Percentiles rank a stretch among this genome's conserved stretches.
Evolutionary conservation across 2,113 vertebrate species (phyloP).

Genomic region (Brienomyrus longianalis): DNA sequence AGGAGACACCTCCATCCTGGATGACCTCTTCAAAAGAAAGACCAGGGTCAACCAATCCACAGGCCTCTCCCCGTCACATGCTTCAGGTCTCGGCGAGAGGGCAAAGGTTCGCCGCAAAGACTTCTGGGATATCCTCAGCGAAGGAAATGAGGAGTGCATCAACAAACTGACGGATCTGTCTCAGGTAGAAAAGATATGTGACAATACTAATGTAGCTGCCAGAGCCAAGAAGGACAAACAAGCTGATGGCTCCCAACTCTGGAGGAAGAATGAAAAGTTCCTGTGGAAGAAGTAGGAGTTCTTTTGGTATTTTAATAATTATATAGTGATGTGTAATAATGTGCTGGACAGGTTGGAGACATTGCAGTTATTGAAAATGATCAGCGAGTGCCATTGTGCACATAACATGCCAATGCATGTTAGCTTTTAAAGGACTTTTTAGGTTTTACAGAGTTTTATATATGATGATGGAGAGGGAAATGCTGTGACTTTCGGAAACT

Average conservation of each 20-base stretch:
- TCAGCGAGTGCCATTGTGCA: background rate
- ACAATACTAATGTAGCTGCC: conserved; percentile 40
- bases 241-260: conserved; percentile 58
- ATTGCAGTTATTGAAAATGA: background rate
- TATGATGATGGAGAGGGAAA: background rate
- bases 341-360: background rate
- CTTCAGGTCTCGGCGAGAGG: conserved; percentile 42
- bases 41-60: conserved; percentile 25
- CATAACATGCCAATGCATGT: background rate
- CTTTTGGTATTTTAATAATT: background rate
- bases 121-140: conserved; percentile 90
- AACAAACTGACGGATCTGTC: conserved; percentile 75
- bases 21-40: conserved; percentile 72
- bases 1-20: conserved; percentile 86
- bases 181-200: conserved; percentile 75
- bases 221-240: conserved; percentile 40
- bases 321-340: background rate
- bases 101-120: conserved; percentile 69
- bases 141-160: conserved; percentile 77
- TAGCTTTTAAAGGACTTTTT: background rate
- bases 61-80: conserved; percentile 5
- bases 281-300: conserved; percentile 72
- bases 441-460: background rate
- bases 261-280: conserved; percentile 89
- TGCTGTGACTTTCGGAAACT: background rate